Base-by-base conservation (phyloP, 2,888 invertebrate genomes). In the Andrena fulva region DNA sequence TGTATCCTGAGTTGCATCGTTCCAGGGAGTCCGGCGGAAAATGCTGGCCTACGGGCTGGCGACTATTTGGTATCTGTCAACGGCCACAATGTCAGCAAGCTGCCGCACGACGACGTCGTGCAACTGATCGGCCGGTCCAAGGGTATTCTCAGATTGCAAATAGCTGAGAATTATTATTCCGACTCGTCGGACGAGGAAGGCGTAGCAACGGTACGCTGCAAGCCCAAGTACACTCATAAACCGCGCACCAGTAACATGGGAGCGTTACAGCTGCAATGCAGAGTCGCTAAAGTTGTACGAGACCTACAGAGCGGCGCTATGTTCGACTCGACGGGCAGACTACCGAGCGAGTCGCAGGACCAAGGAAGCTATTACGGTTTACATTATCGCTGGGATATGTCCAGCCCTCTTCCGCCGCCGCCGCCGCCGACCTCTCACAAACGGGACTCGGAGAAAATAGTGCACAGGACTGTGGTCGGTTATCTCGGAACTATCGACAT, bases 401-500 rank as follows among this genome's bases (percentile, higher is more conserved):
- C 93, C 31, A 93, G 91, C 80, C 92, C 93, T 12, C 88, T 94
- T 52, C 94, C 94, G 5, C 94, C 93, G 3, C 94, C 94, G 8
- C 93, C 94, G 4, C 94, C 94, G 0, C 92, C 93, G 20, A 74
- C 91, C 24, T 91, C 91, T 20, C 84, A 92, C 67, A 93, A 93
- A 71, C 85, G 94, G 66, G 93, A 94, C 75, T 91, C 93, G 0
- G 94, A 93, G 64, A 93, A 93, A 80, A 95, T 97, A 8, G 97
- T 97, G 83, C 97, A 97, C 91, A 96, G 97, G 87, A 97, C 97
- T 0, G 96, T 99, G 2, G 98, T 99, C 0, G 99, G 99, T 0
- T 99, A 99, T 94, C 95, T 99, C 66, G 99, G 99, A 29, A 99
- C 99, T 1, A 98, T 99, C 84, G 99, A 99, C 94, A 98, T 99